These are phyloP conservation scores for Drosophila suzukii DNA, from an alignment of 1,140 invertebrate species.

Conservation along the genomic window DNA sequence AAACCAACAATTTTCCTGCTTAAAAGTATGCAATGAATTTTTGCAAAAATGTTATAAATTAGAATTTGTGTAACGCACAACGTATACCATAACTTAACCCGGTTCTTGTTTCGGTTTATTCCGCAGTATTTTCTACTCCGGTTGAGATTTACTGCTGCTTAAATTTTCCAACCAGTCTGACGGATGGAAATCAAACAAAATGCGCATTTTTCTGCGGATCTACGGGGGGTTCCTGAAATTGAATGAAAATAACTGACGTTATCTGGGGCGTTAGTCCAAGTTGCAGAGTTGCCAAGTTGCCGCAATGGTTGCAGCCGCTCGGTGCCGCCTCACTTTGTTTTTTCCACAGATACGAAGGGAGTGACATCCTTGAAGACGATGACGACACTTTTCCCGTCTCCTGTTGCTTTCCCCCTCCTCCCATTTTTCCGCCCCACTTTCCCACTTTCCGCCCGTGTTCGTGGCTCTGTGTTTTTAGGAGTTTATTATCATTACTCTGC, in stretches of 20 bases:
- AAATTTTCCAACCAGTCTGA: constrained; percentile 23
- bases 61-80: background rate
- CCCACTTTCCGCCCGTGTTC: constrained; percentile 9
- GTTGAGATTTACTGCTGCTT: constrained; percentile 22
- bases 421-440: background rate
- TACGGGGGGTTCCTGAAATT: constrained; percentile 44
- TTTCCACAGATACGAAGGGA: constrained; percentile 59
- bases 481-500: constrained; percentile 83
- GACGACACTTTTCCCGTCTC: constrained; percentile 59
- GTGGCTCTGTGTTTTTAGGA: constrained; percentile 74
- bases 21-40: background rate
- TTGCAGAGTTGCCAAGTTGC: constrained; percentile 38
- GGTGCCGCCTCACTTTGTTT: constrained; percentile 13
- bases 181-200: constrained; percentile 48
- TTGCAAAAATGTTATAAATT: background rate
- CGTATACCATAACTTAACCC: constrained; percentile 8
- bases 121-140: constrained; percentile 22
- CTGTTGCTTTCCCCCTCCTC: background rate
- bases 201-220: constrained; percentile 41
- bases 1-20: background rate
- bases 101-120: constrained; percentile 9
- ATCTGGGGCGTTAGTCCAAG: constrained; percentile 50
- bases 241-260: constrained; percentile 76
- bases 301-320: constrained; percentile 22
- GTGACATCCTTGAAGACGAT: constrained; percentile 61